Base-by-base conservation (phyloP, 35 echinoderm and acorn worm species). In the Anneissia japonica region DNA sequence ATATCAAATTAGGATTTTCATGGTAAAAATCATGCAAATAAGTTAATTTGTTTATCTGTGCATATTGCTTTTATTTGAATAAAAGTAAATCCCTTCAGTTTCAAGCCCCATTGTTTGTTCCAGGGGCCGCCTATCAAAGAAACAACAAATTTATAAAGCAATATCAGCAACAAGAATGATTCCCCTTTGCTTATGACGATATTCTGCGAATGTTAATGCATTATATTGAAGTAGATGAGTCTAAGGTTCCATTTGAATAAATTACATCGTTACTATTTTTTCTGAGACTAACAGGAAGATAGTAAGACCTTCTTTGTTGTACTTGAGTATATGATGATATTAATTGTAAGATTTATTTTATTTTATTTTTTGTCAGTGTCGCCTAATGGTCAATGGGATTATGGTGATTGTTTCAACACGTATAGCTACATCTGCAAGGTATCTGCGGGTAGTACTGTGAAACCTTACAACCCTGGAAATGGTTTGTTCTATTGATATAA, bases 341-440 rank as follows among this genome's bases (percentile, higher is more conserved):
- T n/a, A 64, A 28, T 28, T 64, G 12, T 14, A 14, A 14, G 13
- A 14, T 64, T 28, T 14, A 64, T 28, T 64, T 13, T 14, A 14
- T 78, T 14, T 46, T 32, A 45, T 82, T 32, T 46, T 82, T 75
- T 38, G 37, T 17, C 51, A 89, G 87, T 82, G 26, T 82, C 87
- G 13, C 79, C 87, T 2, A 74, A 35, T 28, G 87, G 87, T 12
- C 87, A 89, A 40, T 89, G 87, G 87, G 75, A 89, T 16, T 89
- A 89, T n/a, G 87, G 87, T 29, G 87, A 89, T 36, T 89, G 87
- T 37, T 89, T 89, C 35, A 11, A 89, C 23, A 10, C 74, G 0
- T 89, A 82, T 43, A 80, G 82, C 72, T 89, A 82, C 76, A 79
- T 89, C 1, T 89, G 87, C 76, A 80, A 89, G 56, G 51, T 82